Base-by-base conservation (phyloP, 2,888 invertebrate genomes). In the Marronus borbonicus region DNA sequence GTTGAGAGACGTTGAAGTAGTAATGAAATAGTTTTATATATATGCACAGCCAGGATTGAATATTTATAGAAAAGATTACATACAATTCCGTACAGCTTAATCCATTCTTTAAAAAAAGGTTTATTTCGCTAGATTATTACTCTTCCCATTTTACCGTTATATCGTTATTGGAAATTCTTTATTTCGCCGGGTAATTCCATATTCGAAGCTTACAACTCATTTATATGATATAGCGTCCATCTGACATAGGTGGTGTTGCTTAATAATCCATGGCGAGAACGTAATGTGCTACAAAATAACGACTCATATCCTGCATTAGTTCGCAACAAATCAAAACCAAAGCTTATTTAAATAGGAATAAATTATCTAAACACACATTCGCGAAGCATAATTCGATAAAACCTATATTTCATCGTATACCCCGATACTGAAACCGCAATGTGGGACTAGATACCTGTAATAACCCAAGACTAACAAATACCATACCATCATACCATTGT, bases 381-480 rank as follows among this genome's bases (percentile, higher is more conserved):
- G 44, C 66, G 24, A 8, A 44, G 31, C 44, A 49, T 66, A 66
- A 44, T 66, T 66, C 66, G 17, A 66, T 44, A 44, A 44, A 66
- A 66, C 49, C 44, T 44, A 44, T 44, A 66, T 66, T 66, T 66
- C 49, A 44, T 66, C 66, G 20, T 17, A 44, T 66, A 49, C 20
- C 20, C 66, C 44, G 44, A 44, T 49, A 49, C 44, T 17, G 44
- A 66, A 66, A 66, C 66, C 66, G 66, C 66, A 66, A 66, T n/a
- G 17, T 66, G 66, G 17, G 24, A 66, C 12, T 20, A 66, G 66
- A 66, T 66, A 66, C 66, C 66, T 31, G 44, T 66, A 50, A 66
- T 66, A 66, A 66, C 44, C 66, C 7, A 44, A 66, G 44, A 20
- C 49, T 44, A 49, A 66, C 66, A 44, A 49, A 66, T 66, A n/a